A percentile compares a stretch with the other conserved stretches of the same genome.
Evolutionary conservation across 1,140 invertebrate genomes (phyloP).

Genomic region (Myzus persicae): DNA sequence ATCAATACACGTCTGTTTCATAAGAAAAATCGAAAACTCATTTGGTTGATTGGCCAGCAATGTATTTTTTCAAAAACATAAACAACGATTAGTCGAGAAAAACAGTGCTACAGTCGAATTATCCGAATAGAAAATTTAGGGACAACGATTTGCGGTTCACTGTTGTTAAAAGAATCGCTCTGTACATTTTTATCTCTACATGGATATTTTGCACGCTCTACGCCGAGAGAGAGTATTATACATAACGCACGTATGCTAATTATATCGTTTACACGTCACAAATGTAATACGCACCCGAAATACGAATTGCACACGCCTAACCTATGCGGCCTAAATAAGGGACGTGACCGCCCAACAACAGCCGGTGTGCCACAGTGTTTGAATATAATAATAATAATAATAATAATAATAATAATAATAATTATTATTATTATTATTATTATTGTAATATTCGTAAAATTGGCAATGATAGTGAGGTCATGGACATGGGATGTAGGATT

Average conservation of each 20-base stretch:
- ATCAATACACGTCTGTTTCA: background rate
- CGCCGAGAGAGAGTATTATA: background rate
- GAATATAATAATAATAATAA: background rate
- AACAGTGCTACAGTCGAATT: background rate
- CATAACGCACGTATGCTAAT: background rate
- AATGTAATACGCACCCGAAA: constrained; percentile 9
- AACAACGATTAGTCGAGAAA: background rate
- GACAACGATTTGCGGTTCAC: background rate
- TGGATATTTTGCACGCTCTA: background rate
- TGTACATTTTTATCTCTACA: background rate
- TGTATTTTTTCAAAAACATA: no score
- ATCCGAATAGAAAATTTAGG: background rate
- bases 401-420: background rate
- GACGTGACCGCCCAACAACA: background rate
- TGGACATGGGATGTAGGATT: background rate
- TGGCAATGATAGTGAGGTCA: background rate
- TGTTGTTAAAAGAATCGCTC: background rate
- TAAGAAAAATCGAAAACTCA: no score
- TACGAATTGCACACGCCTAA: background rate
- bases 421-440: background rate
- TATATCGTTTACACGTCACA: constrained; percentile 16
- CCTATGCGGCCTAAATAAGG: background rate
- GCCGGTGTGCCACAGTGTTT: background rate
- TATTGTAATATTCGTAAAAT: background rate
- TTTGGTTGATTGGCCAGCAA: no score